Evolutionary conservation across 53 echinoderm and acorn worm genomes (phyloP), one percentile per base, ranked within the genome.

Genomic region (Stichopus horrens): DNA sequence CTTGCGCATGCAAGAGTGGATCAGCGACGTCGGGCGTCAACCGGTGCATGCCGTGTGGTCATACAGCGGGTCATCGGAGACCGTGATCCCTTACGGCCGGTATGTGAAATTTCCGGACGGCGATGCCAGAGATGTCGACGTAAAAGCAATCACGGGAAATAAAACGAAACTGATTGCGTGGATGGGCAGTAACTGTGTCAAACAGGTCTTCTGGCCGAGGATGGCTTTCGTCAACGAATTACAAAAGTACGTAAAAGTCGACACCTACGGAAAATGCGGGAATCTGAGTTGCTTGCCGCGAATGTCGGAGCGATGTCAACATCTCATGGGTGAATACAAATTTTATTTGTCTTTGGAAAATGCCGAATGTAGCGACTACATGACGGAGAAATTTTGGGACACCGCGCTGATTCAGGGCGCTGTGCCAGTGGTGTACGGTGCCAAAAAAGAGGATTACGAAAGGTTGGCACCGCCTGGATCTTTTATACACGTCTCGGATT

Each of bases 171-270:
- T 96, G 5, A 76, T 96, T 21, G 94, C 94, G 4, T 96, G 96
- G 96, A 96, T 96, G 96, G 96, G 94, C 4, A 93, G 94, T 63
- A 96, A 96, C 67, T 96, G 96, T 75, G 93, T 77, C 9, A 89
- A 89, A 68, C 89, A 94, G 71, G 92, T 92, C 18, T 94, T 92
- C 88, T 96, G 96, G 96, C 96, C 96, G 5, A 77, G 96, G 51
- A 92, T 92, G 90, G 92, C 84, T 16, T 94, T 93, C 74, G 58
- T 96, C 56, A 54, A 74, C 16, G 89, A 93, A 52, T 77, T 96
- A 4, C 88, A 75, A 54, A 76, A 92, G 59, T 89, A 96, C 63
- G 78, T 96, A 8, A 88, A 86, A 1, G 84, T 96, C 0, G 96
- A 96, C 81, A 74, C 88, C 5, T 96, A 96, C 84, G 96, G 96